Conservation (phyloP, 1,140 invertebrate species). For the Gryllus bimaculatus region DNA sequence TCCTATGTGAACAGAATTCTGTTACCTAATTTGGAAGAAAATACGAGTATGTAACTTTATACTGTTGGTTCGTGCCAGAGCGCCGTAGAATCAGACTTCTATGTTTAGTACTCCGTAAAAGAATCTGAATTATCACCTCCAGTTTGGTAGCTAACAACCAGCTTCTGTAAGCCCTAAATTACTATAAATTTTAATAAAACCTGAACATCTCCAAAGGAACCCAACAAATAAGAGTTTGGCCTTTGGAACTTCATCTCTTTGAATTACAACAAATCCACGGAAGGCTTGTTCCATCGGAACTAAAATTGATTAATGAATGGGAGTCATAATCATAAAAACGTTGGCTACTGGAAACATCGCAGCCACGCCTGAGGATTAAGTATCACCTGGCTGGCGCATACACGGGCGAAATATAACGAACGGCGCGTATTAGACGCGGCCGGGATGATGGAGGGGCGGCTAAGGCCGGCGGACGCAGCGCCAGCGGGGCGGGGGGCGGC, state of each 20-base stretch:
- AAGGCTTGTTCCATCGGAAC: not conserved
- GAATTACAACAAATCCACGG: not conserved
- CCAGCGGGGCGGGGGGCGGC: no score
- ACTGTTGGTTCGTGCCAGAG: not conserved
- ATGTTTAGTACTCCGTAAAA: not conserved
- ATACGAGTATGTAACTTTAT: no score
- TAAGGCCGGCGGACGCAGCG: not conserved
- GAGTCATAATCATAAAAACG: not conserved
- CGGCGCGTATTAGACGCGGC: not conserved
- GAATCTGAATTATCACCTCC: not conserved
- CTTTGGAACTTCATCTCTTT: not conserved
- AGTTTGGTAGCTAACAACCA: not conserved
- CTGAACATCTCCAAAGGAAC: not conserved
- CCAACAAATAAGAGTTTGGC: not conserved
- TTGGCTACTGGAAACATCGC: not conserved
- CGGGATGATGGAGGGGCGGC: not conserved
- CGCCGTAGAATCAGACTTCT: not conserved
- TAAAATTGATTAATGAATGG: not conserved
- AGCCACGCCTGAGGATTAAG: not conserved
- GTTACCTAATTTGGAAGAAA: no score
- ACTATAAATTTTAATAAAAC: constrained; percentile 3
- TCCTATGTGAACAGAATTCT: no score
- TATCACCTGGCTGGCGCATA: not conserved
- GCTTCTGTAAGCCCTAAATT: not conserved
- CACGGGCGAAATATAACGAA: not conserved